Percentiles rank a stretch among this genome's conserved stretches.
These are phyloP conservation scores for Latheticus oryzae DNA, from an alignment of 2,888 invertebrate species.

Conservation along the genomic window DNA sequence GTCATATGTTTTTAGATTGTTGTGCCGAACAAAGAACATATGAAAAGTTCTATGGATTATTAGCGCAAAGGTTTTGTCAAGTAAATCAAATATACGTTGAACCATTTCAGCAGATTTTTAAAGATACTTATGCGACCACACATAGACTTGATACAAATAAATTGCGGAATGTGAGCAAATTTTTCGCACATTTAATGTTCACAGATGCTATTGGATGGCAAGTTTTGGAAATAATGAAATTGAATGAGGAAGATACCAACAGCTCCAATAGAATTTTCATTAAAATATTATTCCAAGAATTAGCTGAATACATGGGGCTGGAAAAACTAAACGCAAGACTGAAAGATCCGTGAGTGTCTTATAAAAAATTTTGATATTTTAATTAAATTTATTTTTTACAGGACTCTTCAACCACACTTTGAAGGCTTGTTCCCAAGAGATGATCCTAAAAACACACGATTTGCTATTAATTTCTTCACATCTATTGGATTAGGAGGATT, in stretches of 20 bases:
- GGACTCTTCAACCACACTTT: slow-evolving; percentile 87
- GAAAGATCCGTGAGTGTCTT: slow-evolving; percentile 84
- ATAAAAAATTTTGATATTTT: slow-evolving; percentile 4
- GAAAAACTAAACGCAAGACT: slow-evolving; percentile 90
- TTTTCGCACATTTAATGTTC: slow-evolving; percentile 94
- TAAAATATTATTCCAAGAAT: slow-evolving; percentile 96
- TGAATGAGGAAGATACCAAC: slow-evolving; percentile 98
- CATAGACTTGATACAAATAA: slow-evolving; percentile 97
- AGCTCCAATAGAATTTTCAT: slow-evolving; percentile 98
- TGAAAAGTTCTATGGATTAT: slow-evolving; percentile 95
- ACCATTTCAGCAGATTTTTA: slow-evolving; percentile 95
- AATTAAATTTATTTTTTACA: slow-evolving; percentile 64
- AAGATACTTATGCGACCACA: slow-evolving; percentile 93
- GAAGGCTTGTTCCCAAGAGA: slow-evolving; percentile 94
- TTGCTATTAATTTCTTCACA: slow-evolving; percentile 98
- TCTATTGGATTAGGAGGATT: slow-evolving; percentile 96
- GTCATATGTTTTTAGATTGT: slow-evolving; percentile 98
- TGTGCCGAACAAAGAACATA: slow-evolving; percentile 99
- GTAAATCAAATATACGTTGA: slow-evolving; percentile 93
- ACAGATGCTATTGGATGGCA: slow-evolving; percentile 99
- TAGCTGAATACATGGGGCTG: slow-evolving; percentile 96
- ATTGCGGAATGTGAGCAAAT: slow-evolving; percentile 94
- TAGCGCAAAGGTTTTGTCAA: slow-evolving; percentile 94
- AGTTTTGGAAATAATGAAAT: slow-evolving; percentile 86
- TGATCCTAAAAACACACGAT: slow-evolving; percentile 95